phyloP scores from a whole-genome alignment of 2,888 invertebrate species.

The Xanthorhoe designata region DNA sequence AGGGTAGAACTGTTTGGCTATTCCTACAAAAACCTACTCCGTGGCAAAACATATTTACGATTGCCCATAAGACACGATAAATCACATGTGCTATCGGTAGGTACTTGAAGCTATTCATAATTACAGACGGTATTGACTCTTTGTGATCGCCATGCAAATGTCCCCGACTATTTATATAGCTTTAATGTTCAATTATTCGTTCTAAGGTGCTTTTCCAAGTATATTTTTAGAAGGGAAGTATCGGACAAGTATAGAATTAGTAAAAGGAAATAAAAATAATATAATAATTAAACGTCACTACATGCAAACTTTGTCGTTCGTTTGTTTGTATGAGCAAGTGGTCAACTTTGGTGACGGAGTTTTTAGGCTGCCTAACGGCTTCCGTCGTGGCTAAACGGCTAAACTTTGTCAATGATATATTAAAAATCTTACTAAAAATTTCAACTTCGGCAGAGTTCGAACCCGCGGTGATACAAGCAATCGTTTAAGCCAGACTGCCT shows the following conservation, averaged over 20 bases:
- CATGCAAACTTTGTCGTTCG: too few species aligned
- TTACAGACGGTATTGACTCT: conserved; percentile 68
- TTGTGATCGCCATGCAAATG: conserved; percentile 71
- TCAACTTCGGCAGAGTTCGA: too few species aligned
- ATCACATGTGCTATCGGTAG: conserved; percentile 64
- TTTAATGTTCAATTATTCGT: conserved; percentile 1
- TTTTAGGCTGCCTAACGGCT: too few species aligned
- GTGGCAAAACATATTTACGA: conserved; percentile 49
- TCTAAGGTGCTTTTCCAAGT: not conserved
- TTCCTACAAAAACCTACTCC: conserved; percentile 13
- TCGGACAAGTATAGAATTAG: not conserved
- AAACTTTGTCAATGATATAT: too few species aligned
- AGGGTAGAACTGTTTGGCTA: not conserved
- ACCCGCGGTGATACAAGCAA: too few species aligned
- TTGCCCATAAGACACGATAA: conserved; percentile 60
- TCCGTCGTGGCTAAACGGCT: too few species aligned
- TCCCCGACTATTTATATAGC: conserved; percentile 61
- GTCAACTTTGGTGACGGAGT: too few species aligned
- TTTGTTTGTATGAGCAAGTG: too few species aligned
- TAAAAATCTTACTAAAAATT: too few species aligned
- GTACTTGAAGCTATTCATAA: conserved; percentile 71
- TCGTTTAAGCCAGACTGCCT: too few species aligned
- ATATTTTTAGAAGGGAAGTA: not conserved
- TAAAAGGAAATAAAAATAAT: too few species aligned
- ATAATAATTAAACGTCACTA: too few species aligned